Conservation (phyloP, 2,113 vertebrate species). For the Brachionichthys hirsutus region DNA sequence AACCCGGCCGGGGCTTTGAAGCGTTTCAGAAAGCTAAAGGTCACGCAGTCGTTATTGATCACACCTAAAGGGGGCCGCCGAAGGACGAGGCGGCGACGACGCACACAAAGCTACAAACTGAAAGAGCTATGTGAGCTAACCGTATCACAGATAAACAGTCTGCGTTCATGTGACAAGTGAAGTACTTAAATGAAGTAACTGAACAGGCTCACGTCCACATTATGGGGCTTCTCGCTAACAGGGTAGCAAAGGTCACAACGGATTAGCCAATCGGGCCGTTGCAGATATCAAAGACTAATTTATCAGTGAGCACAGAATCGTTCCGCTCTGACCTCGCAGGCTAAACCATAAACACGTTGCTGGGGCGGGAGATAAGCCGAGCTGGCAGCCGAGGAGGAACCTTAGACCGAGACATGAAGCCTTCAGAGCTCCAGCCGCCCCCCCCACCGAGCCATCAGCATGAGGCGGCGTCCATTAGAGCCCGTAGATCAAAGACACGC, state of each 20-base stretch:
- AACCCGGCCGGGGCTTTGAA: background rate
- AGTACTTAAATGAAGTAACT: background rate
- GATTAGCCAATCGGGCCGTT: constrained; percentile 34
- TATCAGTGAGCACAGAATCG: background rate
- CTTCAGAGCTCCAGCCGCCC: background rate
- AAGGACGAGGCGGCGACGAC: background rate
- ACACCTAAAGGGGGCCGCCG: background rate
- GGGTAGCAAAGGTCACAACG: constrained; percentile 25
- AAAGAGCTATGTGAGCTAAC: too few species aligned
- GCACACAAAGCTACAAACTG: too few species aligned
- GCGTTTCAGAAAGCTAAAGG: constrained; percentile 10
- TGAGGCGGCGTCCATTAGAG: too few species aligned
- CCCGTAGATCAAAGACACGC: too few species aligned
- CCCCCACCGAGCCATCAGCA: too few species aligned
- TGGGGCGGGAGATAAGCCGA: constrained; percentile 13
- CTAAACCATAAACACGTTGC: background rate
- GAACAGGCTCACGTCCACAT: constrained; percentile 2
- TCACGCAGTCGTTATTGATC: background rate
- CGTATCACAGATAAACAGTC: background rate
- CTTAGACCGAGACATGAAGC: background rate
- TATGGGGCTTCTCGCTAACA: constrained; percentile 27
- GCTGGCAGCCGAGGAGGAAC: background rate
- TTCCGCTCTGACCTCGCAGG: background rate
- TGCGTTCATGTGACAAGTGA: background rate
- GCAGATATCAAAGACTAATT: constrained; percentile 19